Evolutionary conservation across 2,888 invertebrate genomes (phyloP).

Genomic region (Mimachlamys varia): DNA sequence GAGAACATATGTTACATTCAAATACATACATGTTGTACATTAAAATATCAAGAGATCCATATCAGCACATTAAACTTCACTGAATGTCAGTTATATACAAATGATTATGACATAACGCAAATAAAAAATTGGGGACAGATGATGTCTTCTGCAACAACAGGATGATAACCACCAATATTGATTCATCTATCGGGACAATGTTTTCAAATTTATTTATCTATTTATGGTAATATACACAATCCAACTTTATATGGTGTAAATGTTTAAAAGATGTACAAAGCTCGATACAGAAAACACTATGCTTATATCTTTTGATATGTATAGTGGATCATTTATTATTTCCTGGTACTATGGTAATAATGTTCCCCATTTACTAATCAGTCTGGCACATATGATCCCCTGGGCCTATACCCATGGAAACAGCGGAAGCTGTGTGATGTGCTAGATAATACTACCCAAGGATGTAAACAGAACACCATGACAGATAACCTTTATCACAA

Average conservation of each 20-base stretch:
- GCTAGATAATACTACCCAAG: neutral
- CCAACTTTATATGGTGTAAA: no score
- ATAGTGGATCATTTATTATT: constrained; percentile 1
- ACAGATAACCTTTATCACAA: neutral
- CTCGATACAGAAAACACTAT: neutral
- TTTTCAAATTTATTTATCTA: neutral
- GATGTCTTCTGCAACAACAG: no score
- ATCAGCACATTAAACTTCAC: no score
- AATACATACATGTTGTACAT: no score
- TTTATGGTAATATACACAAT: neutral
- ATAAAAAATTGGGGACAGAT: no score
- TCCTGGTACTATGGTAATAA: neutral
- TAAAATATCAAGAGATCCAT: no score
- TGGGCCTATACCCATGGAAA: neutral
- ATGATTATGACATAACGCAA: no score
- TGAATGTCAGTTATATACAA: no score
- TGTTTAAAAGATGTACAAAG: neutral
- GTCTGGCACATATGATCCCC: constrained; percentile 26
- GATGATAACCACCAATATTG: neutral
- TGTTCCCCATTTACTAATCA: constrained; percentile 14
- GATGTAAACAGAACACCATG: constrained; percentile 29
- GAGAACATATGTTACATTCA: no score
- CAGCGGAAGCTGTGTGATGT: constrained; percentile 4
- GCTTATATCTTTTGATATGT: neutral
- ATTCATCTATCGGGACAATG: neutral